phyloP scores from a whole-genome alignment of 2,113 vertebrate species.

The Muntiacus reevesi region DNA sequence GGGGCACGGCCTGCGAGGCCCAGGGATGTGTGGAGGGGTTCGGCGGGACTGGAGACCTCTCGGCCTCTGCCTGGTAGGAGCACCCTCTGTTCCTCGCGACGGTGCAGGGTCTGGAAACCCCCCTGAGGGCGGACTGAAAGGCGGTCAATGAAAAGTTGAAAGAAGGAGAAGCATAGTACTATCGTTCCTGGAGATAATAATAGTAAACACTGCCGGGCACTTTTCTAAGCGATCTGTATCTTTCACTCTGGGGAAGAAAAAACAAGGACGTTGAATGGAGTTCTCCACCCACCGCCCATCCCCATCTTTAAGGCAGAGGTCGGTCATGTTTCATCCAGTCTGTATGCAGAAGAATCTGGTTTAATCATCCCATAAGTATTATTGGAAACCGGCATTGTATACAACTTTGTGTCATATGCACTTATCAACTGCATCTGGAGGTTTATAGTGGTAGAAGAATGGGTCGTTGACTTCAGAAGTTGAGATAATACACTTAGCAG shows the following conservation, averaged over 20 bases:
- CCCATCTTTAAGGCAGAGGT: neutral
- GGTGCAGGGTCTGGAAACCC: neutral
- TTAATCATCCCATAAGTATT: neutral
- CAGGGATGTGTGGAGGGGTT: neutral
- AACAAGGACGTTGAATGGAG: neutral
- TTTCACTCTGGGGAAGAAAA: accelerated
- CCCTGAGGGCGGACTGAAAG: neutral
- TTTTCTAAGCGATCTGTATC: neutral
- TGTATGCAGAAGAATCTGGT: neutral
- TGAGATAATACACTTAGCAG: neutral
- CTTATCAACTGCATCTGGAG: neutral
- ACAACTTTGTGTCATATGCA: neutral
- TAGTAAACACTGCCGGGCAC: neutral
- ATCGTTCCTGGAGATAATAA: neutral
- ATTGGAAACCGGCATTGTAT: neutral
- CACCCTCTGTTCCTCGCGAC: neutral
- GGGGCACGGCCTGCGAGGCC: neutral
- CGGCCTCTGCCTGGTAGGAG: neutral
- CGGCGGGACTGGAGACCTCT: neutral
- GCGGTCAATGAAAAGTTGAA: constrained; percentile 32
- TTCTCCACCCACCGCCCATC: neutral
- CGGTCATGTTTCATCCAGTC: neutral
- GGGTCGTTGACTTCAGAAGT: neutral
- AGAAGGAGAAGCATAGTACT: neutral
- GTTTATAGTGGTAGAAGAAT: neutral